phyloP scores from a whole-genome alignment of 1,140 invertebrate genomes.

The Rhyzopertha dominica region DNA sequence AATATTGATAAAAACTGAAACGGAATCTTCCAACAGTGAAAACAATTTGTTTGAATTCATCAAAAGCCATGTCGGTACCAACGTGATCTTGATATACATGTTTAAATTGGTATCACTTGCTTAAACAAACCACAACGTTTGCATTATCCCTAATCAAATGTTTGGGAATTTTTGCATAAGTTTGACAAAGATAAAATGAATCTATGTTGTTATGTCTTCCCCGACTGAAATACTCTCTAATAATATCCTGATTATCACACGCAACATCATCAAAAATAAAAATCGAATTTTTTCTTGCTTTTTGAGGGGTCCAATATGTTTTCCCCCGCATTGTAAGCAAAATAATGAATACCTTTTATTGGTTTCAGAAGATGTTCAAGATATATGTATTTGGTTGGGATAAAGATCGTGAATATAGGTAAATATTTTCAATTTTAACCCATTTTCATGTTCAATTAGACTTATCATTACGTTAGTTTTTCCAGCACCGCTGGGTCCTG shows the following conservation, averaged over 20 bases:
- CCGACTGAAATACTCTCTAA: conserved; percentile 42
- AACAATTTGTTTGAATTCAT: conserved; percentile 34
- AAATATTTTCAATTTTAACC: conserved; percentile 25
- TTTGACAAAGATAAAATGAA: conserved; percentile 43
- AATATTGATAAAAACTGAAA: conserved; percentile 37
- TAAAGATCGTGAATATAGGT: conserved; percentile 27
- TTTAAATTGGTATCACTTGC: conserved; percentile 45
- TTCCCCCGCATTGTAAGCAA: conserved; percentile 35
- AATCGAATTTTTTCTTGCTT: conserved; percentile 34
- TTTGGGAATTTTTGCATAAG: conserved; percentile 44
- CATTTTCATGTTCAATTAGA: conserved; percentile 21
- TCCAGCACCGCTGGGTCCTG: conserved; percentile 23
- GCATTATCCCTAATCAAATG: conserved; percentile 46
- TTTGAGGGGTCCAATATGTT: conserved; percentile 25
- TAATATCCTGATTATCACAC: conserved; percentile 41
- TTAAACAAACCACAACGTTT: conserved; percentile 44
- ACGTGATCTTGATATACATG: conserved; percentile 46
- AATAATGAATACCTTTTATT: conserved; percentile 31
- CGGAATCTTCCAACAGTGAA: conserved; percentile 33
- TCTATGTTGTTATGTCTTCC: conserved; percentile 38
- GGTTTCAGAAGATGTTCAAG: conserved; percentile 18
- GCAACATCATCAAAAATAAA: conserved; percentile 45
- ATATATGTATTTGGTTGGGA: conserved; percentile 26
- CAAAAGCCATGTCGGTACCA: conserved; percentile 38
- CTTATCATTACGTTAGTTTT: conserved; percentile 24